Base-by-base conservation (phyloP, 2,797 vertebrate genomes). In the Sebastes minor region DNA sequence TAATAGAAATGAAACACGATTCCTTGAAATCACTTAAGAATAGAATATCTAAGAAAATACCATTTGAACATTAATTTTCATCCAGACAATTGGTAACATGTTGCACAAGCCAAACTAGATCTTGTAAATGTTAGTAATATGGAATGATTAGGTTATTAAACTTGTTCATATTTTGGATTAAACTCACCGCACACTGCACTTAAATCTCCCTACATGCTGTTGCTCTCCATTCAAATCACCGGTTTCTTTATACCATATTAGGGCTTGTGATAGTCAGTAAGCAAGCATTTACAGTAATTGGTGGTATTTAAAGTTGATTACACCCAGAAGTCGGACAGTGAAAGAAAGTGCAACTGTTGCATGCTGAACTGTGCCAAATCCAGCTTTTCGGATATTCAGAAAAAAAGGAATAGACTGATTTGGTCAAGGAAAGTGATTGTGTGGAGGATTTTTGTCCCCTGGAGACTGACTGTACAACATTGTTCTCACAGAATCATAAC, bases 401-500 rank as follows among this genome's bases (percentile, higher is more conserved):
- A 42, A 42, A 64, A 64, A 49, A 33, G 46, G 70, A 76, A 80
- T 70, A 38, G 33, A 20, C 55, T 71, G 74, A 85, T 81, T 66
- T 76, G 55, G 32, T 82, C 27, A 53, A 65, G 35, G 66, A 42
- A 70, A 30, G 61, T 62, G 66, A 71, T 71, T 74, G 62, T 73
- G 18, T 59, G 23, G 66, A 80, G 32, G 63, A 83, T 80, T 82
- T 82, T 71, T 28, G 8, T 12, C 27, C 82, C 42, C 61, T 20
- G 27, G 69, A 80, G 82, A 73, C 83, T 57, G 68, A 80, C 78
- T 83, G 78, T 53, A 64, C 32, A 42, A 81, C 84, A 71, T 85
- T 86, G 88, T 91, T 87, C 72, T 82, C 68, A 68, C 76, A 64
- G 77, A 85, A 76, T 65, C 71, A 10, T 73, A 77, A 76, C 71